A percentile compares a stretch with the other conserved stretches of the same genome.
Evolutionary conservation across 2,888 invertebrate genomes (phyloP).

Genomic region (Macrophya alboannulata): DNA sequence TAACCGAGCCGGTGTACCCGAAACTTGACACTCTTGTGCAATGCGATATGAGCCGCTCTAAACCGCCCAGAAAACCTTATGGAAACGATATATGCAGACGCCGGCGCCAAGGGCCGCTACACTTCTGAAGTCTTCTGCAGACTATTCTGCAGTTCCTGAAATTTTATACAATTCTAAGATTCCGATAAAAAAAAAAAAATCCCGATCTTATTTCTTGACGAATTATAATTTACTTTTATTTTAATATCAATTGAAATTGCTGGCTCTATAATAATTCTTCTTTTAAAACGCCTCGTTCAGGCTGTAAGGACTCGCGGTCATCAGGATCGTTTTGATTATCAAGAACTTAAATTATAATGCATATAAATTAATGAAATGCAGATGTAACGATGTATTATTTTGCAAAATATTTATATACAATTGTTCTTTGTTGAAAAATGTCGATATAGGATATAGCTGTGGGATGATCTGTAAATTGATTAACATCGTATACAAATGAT

Average conservation of each 20-base stretch:
- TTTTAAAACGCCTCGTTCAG: too few relatives aligned
- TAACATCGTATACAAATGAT: neutral
- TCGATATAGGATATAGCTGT: neutral
- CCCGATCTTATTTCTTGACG: neutral
- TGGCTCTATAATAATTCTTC: too few relatives aligned
- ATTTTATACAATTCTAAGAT: neutral
- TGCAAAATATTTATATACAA: too few relatives aligned
- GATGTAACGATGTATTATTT: too few relatives aligned
- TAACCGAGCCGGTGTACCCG: conserved; percentile 60
- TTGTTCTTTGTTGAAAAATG: too few relatives aligned
- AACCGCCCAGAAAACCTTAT: conserved; percentile 41
- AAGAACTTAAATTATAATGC: too few relatives aligned
- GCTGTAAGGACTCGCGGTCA: too few relatives aligned
- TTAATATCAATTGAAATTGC: too few relatives aligned
- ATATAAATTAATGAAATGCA: too few relatives aligned
- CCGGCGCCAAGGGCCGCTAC: conserved; percentile 50
- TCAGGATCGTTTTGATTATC: too few relatives aligned
- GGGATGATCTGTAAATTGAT: neutral
- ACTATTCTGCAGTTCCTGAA: neutral
- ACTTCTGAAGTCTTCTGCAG: conserved; percentile 38
- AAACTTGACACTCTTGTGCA: conserved; percentile 74
- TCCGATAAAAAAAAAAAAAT: neutral
- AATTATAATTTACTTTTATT: too few relatives aligned
- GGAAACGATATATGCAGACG: conserved; percentile 50
- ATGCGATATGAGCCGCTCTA: conserved; percentile 61